These are phyloP conservation scores for Lapara coniferarum DNA, from an alignment of 2,888 invertebrate genomes.

Conservation along the genomic window DNA sequence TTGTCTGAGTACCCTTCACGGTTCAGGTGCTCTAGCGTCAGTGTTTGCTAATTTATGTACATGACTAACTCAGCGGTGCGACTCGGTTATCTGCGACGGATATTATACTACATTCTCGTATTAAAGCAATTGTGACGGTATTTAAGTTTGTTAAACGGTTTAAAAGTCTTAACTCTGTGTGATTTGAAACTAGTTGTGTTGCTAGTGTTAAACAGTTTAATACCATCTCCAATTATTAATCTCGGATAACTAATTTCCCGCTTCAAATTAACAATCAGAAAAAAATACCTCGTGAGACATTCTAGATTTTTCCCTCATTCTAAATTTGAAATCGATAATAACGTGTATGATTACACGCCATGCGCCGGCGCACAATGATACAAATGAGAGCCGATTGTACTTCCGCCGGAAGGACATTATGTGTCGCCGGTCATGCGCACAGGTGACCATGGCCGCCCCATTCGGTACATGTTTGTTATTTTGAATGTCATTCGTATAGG, in stretches of 20 bases:
- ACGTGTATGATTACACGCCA: slow-evolving; percentile 17
- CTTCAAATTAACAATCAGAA: no score
- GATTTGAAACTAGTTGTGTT: no score
- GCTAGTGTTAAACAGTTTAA: no score
- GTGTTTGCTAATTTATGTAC: slow-evolving; percentile 8
- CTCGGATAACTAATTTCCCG: no score
- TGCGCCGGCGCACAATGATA: slow-evolving; percentile 31
- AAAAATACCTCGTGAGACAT: not conserved
- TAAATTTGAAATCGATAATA: slow-evolving; percentile 28
- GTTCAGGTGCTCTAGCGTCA: slow-evolving; percentile 17
- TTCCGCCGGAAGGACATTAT: slow-evolving; percentile 78
- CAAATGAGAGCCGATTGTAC: slow-evolving; percentile 40
- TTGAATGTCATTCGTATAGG: not conserved
- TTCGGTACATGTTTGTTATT: not conserved
- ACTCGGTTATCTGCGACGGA: no score
- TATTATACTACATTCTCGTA: no score
- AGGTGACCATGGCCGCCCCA: slow-evolving; percentile 53
- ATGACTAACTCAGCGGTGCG: not conserved
- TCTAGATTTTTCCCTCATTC: slow-evolving; percentile 1
- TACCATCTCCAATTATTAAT: no score
- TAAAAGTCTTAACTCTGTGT: no score
- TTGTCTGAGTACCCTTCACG: slow-evolving; percentile 31
- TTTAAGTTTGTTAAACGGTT: no score
- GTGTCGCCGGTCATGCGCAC: slow-evolving; percentile 69
- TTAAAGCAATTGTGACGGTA: no score